Percentiles rank a stretch among this genome's conserved stretches.
These are phyloP conservation scores for Danio jaintianensis DNA, from an alignment of 2,797 vertebrate species.

Conservation along the genomic window DNA sequence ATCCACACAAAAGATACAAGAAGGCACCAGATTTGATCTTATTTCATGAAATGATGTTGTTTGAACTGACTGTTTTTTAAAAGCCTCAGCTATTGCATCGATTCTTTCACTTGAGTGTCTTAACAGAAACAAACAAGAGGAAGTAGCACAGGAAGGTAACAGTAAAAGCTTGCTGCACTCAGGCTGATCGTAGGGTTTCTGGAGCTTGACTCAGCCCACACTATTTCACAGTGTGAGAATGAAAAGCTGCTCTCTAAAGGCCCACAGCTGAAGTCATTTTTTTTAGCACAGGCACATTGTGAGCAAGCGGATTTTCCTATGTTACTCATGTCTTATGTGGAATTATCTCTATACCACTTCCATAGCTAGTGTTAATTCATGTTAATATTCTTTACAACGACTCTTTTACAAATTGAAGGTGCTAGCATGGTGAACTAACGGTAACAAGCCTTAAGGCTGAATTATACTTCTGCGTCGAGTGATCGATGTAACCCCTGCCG, in stretches of 20 bases:
- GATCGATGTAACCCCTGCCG: no score
- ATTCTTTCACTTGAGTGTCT: neutral
- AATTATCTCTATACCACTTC: slow-evolving; percentile 46
- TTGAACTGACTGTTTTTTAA: neutral
- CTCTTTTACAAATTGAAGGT: neutral
- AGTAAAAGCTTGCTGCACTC: slow-evolving; percentile 1
- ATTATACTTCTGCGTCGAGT: no score
- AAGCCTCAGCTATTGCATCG: neutral
- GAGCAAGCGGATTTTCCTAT: slow-evolving; percentile 59
- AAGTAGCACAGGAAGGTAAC: slow-evolving; percentile 40
- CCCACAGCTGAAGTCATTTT: slow-evolving; percentile 59
- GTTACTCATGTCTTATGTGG: slow-evolving; percentile 65
- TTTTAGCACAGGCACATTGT: slow-evolving; percentile 33
- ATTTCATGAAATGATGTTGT: neutral
- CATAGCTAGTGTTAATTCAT: slow-evolving; percentile 1
- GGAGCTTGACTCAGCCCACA: slow-evolving; percentile 3
- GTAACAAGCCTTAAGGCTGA: no score
- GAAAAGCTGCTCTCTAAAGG: slow-evolving; percentile 64
- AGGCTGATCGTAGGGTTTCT: slow-evolving; percentile 1
- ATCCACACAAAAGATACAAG: neutral
- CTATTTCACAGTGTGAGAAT: slow-evolving; percentile 66
- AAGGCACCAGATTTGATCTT: neutral
- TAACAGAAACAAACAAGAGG: slow-evolving; percentile 18
- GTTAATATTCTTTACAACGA: neutral
- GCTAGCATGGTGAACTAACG: neutral